A percentile compares a stretch with the other conserved stretches of the same genome.
Conservation (phyloP, 1,140 invertebrate genomes). For the Lucilia cuprina region DNA sequence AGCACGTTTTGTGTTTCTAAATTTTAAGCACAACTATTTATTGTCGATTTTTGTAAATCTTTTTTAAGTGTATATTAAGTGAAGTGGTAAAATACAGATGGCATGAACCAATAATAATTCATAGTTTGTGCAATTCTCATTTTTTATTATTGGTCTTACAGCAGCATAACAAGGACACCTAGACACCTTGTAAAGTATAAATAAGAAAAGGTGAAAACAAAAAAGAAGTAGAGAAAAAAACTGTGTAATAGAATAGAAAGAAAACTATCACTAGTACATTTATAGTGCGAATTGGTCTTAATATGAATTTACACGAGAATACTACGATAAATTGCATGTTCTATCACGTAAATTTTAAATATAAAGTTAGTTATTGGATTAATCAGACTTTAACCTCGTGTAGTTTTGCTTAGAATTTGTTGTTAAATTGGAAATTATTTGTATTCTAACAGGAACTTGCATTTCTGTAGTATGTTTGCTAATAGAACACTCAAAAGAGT, state of each 20-base stretch:
- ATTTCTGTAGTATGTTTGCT: too few species aligned
- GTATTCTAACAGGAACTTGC: too few species aligned
- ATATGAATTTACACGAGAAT: background rate
- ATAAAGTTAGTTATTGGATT: background rate
- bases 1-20: background rate
- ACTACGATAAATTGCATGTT: conserved; percentile 2
- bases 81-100: background rate
- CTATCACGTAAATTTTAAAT: background rate
- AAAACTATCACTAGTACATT: background rate
- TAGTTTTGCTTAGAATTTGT: too few species aligned
- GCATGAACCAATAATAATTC: background rate
- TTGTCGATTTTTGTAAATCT: conserved; percentile 6
- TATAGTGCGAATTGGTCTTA: too few species aligned
- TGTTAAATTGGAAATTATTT: too few species aligned
- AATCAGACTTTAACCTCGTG: background rate
- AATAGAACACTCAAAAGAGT: too few species aligned
- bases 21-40: conserved; percentile 7
- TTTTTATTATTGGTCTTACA: background rate
- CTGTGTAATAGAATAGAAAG: background rate
- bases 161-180: background rate
- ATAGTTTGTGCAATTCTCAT: background rate
- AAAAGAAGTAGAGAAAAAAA: background rate
- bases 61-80: conserved; percentile 4
- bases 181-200: background rate
- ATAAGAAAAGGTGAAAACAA: background rate